Evolutionary conservation across 2,888 invertebrate genomes (phyloP).

Genomic region (Heliconius ethilla): DNA sequence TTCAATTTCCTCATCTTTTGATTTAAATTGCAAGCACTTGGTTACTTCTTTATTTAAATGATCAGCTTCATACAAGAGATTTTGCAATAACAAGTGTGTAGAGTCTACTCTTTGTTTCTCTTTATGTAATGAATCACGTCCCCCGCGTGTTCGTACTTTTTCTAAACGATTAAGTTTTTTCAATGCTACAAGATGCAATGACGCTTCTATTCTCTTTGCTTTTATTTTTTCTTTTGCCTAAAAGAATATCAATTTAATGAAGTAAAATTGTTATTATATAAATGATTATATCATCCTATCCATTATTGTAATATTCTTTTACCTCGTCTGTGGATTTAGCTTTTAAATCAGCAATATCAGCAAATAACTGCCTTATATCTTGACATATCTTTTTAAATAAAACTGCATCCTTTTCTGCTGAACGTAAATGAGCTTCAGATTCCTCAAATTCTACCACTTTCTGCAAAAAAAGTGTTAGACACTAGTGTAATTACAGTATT

Average conservation of each 20-base stretch:
- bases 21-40: conserved; percentile 96
- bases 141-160: conserved; percentile 92
- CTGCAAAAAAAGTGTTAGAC: conserved; percentile 64
- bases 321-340: conserved; percentile 80
- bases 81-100: conserved; percentile 94
- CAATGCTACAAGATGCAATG: conserved; percentile 89
- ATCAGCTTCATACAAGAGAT: conserved; percentile 95
- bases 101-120: conserved; percentile 95
- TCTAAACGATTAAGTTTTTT: conserved; percentile 95
- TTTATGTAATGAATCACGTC: conserved; percentile 89
- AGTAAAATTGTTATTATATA: not conserved
- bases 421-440: conserved; percentile 85
- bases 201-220: conserved; percentile 87
- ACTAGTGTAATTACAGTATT: conserved; percentile 23
- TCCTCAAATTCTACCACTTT: conserved; percentile 88
- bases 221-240: conserved; percentile 84
- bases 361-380: conserved; percentile 85
- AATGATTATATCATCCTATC: not conserved
- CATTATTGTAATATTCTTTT: conserved; percentile 34
- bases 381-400: conserved; percentile 86
- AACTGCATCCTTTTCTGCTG: conserved; percentile 85
- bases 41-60: conserved; percentile 97
- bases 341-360: conserved; percentile 86
- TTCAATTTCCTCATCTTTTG: conserved; percentile 96
- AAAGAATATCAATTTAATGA: conserved; percentile 40